Conservation (phyloP, 1,140 invertebrate genomes). For the Formica selysi region DNA sequence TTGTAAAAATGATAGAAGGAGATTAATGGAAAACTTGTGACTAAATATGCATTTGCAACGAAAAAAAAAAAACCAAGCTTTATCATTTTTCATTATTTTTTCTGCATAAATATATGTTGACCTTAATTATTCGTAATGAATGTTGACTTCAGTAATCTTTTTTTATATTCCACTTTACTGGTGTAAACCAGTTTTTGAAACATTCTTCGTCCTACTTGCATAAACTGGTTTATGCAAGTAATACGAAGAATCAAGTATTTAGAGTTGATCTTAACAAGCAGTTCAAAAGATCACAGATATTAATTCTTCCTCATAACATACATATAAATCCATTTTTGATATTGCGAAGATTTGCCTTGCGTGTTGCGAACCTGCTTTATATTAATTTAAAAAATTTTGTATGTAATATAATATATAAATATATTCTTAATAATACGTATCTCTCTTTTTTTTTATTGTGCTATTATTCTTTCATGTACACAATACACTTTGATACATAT, state of each 20-base stretch:
- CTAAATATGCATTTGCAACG: conserved; percentile 15
- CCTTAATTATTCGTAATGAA: conserved; percentile 1
- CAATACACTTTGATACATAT: neutral
- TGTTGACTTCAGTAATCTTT: conserved; percentile 10
- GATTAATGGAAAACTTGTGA: neutral
- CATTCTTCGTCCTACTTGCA: conserved; percentile 32
- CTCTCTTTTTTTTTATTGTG: neutral
- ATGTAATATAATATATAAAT: neutral
- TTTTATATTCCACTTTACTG: conserved; percentile 35
- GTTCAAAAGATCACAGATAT: conserved; percentile 13
- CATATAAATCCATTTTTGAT: neutral
- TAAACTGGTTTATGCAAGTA: conserved; percentile 49
- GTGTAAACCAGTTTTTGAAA: conserved; percentile 52
- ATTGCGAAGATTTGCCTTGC: neutral
- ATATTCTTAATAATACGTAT: too few relatives aligned
- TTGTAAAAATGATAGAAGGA: neutral
- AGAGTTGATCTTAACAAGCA: conserved; percentile 3
- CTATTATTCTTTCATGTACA: neutral
- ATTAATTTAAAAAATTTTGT: neutral
- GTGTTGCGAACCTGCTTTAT: neutral
- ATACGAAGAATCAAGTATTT: conserved; percentile 24
- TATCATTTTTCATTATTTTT: neutral
- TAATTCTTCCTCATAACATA: neutral
- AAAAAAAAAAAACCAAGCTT: conserved; percentile 2
- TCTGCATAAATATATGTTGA: neutral